These are phyloP conservation scores for Drosophila repleta DNA, from an alignment of 1,140 invertebrate species.

Conservation along the genomic window DNA sequence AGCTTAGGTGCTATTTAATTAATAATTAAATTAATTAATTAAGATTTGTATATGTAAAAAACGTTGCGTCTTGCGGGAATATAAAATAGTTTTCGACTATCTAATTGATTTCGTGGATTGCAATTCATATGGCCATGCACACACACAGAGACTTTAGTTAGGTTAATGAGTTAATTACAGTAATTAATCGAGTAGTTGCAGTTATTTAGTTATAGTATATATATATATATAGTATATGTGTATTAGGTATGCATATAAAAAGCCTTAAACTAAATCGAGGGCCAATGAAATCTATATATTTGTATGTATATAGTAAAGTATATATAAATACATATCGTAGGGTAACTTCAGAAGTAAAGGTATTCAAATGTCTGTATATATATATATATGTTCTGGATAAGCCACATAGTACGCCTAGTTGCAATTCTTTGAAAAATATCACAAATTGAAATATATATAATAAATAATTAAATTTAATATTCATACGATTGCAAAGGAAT, in stretches of 20 bases:
- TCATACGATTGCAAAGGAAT: slow-evolving; percentile 68
- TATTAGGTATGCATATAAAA: slow-evolving; percentile 30
- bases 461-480: slow-evolving; percentile 69
- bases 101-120: slow-evolving; percentile 50
- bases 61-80: slow-evolving; percentile 54
- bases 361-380: slow-evolving; percentile 22
- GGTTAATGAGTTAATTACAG: slow-evolving; percentile 32
- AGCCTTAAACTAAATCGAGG: slow-evolving; percentile 42
- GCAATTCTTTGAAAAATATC: slow-evolving; percentile 81
- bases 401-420: slow-evolving; percentile 78
- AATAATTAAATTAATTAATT: slow-evolving; percentile 43
- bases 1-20: slow-evolving; percentile 74
- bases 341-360: slow-evolving; percentile 41
- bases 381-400: slow-evolving; percentile 59
- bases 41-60: slow-evolving; percentile 58
- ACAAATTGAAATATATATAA: slow-evolving; percentile 80
- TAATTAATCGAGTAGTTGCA: slow-evolving; percentile 36
- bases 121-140: slow-evolving; percentile 44
- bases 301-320: slow-evolving; percentile 21
- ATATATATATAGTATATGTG: slow-evolving; percentile 15
- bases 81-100: slow-evolving; percentile 77
- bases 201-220: slow-evolving; percentile 3
- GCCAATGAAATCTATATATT: slow-evolving; percentile 20
- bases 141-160: slow-evolving; percentile 4
- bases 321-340: slow-evolving; percentile 46